phyloP scores from a whole-genome alignment of 2,888 invertebrate genomes.

The Lutraria lutraria region DNA sequence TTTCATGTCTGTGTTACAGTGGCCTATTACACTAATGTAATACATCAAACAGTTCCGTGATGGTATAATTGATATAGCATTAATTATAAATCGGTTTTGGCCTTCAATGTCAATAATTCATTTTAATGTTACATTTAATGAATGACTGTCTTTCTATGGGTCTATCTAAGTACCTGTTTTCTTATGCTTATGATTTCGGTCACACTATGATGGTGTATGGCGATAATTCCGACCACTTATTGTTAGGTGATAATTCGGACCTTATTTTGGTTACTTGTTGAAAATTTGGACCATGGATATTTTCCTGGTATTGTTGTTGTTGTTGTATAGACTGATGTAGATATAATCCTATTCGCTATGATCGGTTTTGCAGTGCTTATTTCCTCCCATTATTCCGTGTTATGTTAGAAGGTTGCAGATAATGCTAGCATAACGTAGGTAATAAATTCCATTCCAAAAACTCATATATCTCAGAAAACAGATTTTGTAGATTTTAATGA shows the following conservation, averaged over 20 bases:
- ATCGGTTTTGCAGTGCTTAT: not conserved
- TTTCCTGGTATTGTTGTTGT: not conserved
- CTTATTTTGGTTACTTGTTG: not conserved
- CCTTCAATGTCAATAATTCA: not conserved
- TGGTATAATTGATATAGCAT: not conserved
- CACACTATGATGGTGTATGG: not conserved
- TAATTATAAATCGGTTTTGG: not conserved
- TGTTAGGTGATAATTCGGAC: not conserved
- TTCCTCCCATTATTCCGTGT: not conserved
- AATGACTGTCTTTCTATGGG: too few relatives aligned
- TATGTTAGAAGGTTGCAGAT: not conserved
- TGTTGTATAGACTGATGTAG: not conserved
- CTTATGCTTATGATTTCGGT: not conserved
- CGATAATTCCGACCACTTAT: not conserved
- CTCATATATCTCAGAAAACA: constrained; percentile 15
- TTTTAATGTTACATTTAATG: not conserved
- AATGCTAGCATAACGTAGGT: not conserved
- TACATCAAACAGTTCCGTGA: too few relatives aligned
- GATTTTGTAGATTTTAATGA: constrained; percentile 12
- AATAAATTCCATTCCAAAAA: constrained; percentile 19
- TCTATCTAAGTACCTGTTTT: not conserved
- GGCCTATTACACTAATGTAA: too few relatives aligned
- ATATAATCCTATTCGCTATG: not conserved
- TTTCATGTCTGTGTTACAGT: too few relatives aligned
- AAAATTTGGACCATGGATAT: not conserved